Evolutionary conservation across 2,113 vertebrate species (phyloP).

Genomic region (Chascanopsetta lugubris): DNA sequence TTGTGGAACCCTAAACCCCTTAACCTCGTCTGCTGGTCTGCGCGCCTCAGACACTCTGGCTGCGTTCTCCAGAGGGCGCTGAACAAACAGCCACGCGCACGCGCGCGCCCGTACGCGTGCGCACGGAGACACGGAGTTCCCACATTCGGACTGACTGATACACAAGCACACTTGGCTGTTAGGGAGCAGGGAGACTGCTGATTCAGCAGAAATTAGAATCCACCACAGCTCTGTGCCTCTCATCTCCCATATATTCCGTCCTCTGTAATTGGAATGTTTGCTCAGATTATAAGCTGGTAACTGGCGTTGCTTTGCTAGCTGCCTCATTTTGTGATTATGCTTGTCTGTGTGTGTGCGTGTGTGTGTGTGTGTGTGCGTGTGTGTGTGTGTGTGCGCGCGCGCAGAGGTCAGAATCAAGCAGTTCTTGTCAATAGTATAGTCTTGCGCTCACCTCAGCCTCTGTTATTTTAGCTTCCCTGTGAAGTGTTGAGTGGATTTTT

Average conservation of each 20-base stretch:
- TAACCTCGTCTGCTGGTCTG: conserved; percentile 58
- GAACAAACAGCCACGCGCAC: conserved; percentile 60
- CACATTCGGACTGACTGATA: conserved; percentile 37
- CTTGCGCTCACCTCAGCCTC: conserved; percentile 4
- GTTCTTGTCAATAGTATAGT: background rate
- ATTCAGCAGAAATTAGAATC: background rate
- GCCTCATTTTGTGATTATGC: conserved; percentile 32
- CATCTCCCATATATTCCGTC: background rate
- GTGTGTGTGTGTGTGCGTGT: no score
- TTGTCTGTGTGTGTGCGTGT: no score
- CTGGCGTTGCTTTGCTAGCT: conserved; percentile 27
- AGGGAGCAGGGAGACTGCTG: background rate
- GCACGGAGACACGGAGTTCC: background rate
- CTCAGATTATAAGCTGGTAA: conserved; percentile 42
- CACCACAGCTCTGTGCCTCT: conserved; percentile 4
- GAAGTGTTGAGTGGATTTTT: conserved; percentile 4
- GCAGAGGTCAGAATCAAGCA: background rate
- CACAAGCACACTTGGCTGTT: conserved; percentile 21
- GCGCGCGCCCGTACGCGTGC: background rate
- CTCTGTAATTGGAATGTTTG: conserved; percentile 48
- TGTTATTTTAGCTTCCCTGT: background rate
- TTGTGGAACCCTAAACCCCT: conserved; percentile 63
- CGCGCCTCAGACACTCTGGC: conserved; percentile 59
- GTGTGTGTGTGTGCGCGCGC: no score
- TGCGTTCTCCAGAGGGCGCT: conserved; percentile 62